Base-by-base conservation (phyloP, 2,888 invertebrate species). In the Orchesella flavescens region DNA sequence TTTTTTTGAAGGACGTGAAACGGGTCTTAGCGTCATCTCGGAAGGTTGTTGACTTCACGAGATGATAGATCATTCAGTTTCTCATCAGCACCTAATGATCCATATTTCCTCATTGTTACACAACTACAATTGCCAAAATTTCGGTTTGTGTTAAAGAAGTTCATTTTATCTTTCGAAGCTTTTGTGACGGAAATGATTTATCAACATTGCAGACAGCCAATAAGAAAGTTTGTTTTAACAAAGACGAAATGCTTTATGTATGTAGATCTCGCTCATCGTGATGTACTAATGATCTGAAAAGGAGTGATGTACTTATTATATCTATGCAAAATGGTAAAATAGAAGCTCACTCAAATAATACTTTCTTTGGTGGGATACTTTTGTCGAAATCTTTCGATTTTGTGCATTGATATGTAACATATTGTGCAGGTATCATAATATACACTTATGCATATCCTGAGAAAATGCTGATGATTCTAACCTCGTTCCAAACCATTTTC, bases 1-100 rank as follows among this genome's bases (percentile, higher is more conserved):
- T 61, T 24, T 53, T 68, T 24, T 53, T 68, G 76, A 76, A 76
- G 76, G 76, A 76, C 76, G 66, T 66, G 66, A 76, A 76, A 76
- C 76, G 76, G 76, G 76, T 76, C 69, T 69, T 53, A 49, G 19
- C 46, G 66, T 43, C 72, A 24, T 44, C 19, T 24, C 34, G 34
- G n/a, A 44, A 44, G 66, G 17, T 19, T 15, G 59, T 59, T 53
- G 53, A 24, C 24, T 24, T 65, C 10, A 59, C 12, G 19, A 19
- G 19, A 57, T 19, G 57, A 57, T 10, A 5, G 19, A 57, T 57
- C 2, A 2, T 17, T 17, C 19, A n/a, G 19, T n/a, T 57, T 19
- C 19, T 57, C 57, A 34, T 34, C 34, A 34, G 1, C 57, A 57
- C 57, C 17, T 57, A 53, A 53, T 63, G 44, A 74, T 63, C 49